Evolutionary conservation across 2,797 vertebrate species (phyloP), one percentile per base, ranked within the genome.

Genomic region (Coilia nasus): DNA sequence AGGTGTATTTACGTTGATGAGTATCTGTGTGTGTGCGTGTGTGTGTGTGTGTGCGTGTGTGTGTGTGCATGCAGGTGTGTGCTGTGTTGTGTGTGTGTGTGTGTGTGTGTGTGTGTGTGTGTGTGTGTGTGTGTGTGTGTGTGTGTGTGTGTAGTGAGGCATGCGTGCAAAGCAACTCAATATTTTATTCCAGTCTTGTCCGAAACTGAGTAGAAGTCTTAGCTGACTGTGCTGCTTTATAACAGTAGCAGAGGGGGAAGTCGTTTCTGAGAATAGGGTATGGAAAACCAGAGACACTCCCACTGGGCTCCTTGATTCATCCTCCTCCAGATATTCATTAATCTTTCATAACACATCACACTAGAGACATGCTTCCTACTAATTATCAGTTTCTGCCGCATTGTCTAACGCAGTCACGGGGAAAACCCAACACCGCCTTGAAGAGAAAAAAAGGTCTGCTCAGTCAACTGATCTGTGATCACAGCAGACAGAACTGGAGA

Each of bases 251-350:
- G 19, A 78, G 71, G 31, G 71, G 19, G 71, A 78, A 21, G 71
- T 15, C 3, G n/a, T 64, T 25, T 64, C 60, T 10, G 71, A 44
- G 71, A 88, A 85, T 87, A 82, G 25, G 35, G 84, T 91, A 88
- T 89, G 85, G 87, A 88, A 88, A 92, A 87, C 19, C 41, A 85
- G 57, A 88, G 89, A 84, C 59, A 90, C 88, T 85, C 88, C 92
- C 86, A 54, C 85, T n/a, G 92, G 92, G 94, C 91, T 87, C 89
- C 91, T 88, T 90, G 90, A 89, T 60, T 87, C 89, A 92, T 93
- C 71, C 71, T 78, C 71, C 71, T 78, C 71, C 71, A 91, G 92
- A 93, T 93, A 93, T 92, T 92, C 92, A 93, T 91, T 87, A 87
- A 86, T 87, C 83, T 91, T 88, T 85, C 88, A 89, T 88, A 90